phyloP scores from a whole-genome alignment of 2,888 invertebrate genomes.

The Tetragonisca angustula region DNA sequence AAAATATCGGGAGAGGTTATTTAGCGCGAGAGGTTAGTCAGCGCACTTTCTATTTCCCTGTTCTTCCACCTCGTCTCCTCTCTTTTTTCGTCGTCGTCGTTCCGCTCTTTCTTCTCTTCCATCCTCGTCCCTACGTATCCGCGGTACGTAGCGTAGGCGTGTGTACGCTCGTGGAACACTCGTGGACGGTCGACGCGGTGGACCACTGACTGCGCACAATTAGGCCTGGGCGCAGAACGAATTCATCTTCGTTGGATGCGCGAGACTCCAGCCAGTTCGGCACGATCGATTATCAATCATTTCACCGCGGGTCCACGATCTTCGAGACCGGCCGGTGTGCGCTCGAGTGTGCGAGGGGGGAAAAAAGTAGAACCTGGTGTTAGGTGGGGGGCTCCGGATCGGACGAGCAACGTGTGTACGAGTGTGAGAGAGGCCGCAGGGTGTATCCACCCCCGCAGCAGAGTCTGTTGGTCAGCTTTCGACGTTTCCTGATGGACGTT shows the following conservation, averaged over 20 bases:
- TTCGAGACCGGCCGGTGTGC: slow-evolving; percentile 11
- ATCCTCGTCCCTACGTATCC: slow-evolving; percentile 19
- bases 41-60: slow-evolving; percentile 62
- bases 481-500: slow-evolving; percentile 69
- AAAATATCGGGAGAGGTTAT: slow-evolving; percentile 75
- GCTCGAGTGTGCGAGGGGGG: neutral
- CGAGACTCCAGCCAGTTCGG: slow-evolving; percentile 75
- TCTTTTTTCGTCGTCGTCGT: neutral
- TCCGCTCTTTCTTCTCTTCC: slow-evolving; percentile 6
- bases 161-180: slow-evolving; percentile 56
- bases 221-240: slow-evolving; percentile 79
- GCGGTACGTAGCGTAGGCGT: slow-evolving; percentile 64
- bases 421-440: slow-evolving; percentile 46
- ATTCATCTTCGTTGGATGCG: slow-evolving; percentile 80
- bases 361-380: slow-evolving; percentile 56
- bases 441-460: slow-evolving; percentile 66
- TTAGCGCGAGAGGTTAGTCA: slow-evolving; percentile 69
- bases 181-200: slow-evolving; percentile 59
- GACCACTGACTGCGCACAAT: slow-evolving; percentile 82
- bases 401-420: neutral
- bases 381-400: neutral
- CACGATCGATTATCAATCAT: slow-evolving; percentile 81
- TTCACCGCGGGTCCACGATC: slow-evolving; percentile 63
- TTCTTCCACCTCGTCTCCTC: slow-evolving; percentile 21
- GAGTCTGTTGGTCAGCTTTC: slow-evolving; percentile 49